phyloP scores from a whole-genome alignment of 2,888 invertebrate genomes.

The Siphlonurus alternatus region DNA sequence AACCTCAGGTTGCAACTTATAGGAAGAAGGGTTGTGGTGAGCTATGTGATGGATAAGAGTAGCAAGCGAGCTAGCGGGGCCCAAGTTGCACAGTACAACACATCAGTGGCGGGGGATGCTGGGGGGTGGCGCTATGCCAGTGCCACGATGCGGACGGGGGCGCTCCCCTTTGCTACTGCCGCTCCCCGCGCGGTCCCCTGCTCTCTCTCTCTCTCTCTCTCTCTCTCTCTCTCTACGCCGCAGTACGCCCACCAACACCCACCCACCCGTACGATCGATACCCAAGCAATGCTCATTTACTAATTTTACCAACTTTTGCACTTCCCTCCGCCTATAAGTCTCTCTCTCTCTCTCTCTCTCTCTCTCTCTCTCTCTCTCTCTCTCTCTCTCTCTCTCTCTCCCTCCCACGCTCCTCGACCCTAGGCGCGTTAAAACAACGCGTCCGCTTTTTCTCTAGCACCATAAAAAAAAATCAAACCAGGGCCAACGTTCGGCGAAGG shows the following conservation, averaged over 20 bases:
- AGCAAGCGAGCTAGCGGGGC: too few relatives aligned
- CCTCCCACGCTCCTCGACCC: not conserved
- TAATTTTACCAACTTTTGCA: constrained; percentile 5
- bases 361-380: not conserved
- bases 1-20: too few relatives aligned
- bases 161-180: too few relatives aligned
- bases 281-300: constrained; percentile 10
- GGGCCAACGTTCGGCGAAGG: too few relatives aligned
- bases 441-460: too few relatives aligned
- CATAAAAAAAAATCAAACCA: too few relatives aligned
- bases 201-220: not conserved
- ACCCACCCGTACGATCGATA: constrained; percentile 5
- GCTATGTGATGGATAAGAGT: not conserved
- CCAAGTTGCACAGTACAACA: too few relatives aligned
- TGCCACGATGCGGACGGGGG: not conserved
- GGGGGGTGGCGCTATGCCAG: not conserved
- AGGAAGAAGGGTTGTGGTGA: too few relatives aligned
- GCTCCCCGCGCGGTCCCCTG: too few relatives aligned
- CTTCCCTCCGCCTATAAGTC: not conserved
- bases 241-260: not conserved
- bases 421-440: not conserved
- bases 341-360: not conserved
- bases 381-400: not conserved
- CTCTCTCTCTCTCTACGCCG: not conserved
- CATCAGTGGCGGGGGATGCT: not conserved